Percentiles rank a stretch among this genome's conserved stretches.
Evolutionary conservation across 92 coral and sea anemone genomes (phyloP).

Genomic region (Parazoanthus darwini): DNA sequence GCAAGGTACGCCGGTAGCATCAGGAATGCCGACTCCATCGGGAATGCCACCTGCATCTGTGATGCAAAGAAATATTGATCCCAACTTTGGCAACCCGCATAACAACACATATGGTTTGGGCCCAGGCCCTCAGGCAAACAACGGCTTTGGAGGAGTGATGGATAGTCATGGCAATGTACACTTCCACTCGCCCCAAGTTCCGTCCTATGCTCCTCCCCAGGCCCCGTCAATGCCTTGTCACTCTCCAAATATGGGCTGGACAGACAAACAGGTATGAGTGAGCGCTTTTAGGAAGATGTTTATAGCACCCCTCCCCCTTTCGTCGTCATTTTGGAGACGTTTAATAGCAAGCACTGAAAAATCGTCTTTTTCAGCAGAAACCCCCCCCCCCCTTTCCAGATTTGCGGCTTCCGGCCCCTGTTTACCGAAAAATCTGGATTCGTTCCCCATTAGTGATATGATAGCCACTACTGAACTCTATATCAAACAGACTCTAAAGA

Average conservation of each 20-base stretch:
- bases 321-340: too few species aligned
- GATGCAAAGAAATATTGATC: neutral
- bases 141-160: neutral
- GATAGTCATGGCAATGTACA: neutral
- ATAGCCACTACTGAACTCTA: too few species aligned
- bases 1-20: neutral
- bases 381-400: too few species aligned
- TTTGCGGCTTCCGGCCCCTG: too few species aligned
- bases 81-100: neutral
- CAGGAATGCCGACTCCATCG: neutral
- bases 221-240: neutral
- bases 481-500: too few species aligned
- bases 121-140: neutral
- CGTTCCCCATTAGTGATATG: too few species aligned
- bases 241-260: neutral
- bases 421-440: too few species aligned
- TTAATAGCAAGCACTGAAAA: too few species aligned
- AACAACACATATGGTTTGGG: neutral
- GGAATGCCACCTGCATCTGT: slow-evolving; percentile 5
- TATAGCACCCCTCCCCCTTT: too few species aligned
- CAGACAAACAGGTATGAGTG: neutral
- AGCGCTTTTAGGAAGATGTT: too few species aligned
- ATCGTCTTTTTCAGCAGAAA: too few species aligned
- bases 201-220: neutral
- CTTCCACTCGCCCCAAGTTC: neutral